Percentiles rank a stretch among this genome's conserved stretches.
phyloP scores from a whole-genome alignment of 2,888 invertebrate genomes.

The Odontocolon sp. region DNA sequence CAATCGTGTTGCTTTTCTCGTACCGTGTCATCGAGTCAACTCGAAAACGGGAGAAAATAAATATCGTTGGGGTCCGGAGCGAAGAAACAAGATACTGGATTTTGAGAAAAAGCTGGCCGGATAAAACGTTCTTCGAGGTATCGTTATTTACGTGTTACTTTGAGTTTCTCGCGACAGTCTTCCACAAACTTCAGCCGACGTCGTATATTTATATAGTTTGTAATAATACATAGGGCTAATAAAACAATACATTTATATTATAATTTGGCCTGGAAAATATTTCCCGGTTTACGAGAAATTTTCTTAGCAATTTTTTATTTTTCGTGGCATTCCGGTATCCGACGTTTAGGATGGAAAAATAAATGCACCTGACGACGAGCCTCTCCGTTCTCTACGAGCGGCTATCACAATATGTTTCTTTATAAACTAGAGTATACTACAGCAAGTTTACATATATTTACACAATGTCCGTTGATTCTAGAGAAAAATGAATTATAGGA shows the following conservation, averaged over 20 bases:
- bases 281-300: not conserved
- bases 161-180: not conserved
- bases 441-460: slow-evolving; percentile 63
- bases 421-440: slow-evolving; percentile 57
- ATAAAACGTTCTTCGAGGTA: not conserved
- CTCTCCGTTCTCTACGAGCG: slow-evolving; percentile 33
- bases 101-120: slow-evolving; percentile 59
- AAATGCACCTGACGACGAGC: slow-evolving; percentile 62
- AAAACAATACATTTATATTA: not conserved
- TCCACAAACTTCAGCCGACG: too few relatives aligned
- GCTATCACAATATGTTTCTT: slow-evolving; percentile 62
- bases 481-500: slow-evolving; percentile 8
- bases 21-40: slow-evolving; percentile 76
- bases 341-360: slow-evolving; percentile 60
- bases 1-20: slow-evolving; percentile 71
- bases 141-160: not conserved
- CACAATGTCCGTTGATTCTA: slow-evolving; percentile 50
- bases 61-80: slow-evolving; percentile 68
- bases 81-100: slow-evolving; percentile 66
- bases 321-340: slow-evolving; percentile 45
- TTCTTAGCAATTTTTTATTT: slow-evolving; percentile 9
- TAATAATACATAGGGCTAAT: too few relatives aligned
- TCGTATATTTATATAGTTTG: too few relatives aligned
- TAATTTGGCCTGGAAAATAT: slow-evolving; percentile 4
- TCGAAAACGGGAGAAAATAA: slow-evolving; percentile 70